Evolutionary conservation across 2,113 vertebrate species (phyloP), one percentile per base, ranked within the genome.

Genomic region (Cochlearius cochlearius): DNA sequence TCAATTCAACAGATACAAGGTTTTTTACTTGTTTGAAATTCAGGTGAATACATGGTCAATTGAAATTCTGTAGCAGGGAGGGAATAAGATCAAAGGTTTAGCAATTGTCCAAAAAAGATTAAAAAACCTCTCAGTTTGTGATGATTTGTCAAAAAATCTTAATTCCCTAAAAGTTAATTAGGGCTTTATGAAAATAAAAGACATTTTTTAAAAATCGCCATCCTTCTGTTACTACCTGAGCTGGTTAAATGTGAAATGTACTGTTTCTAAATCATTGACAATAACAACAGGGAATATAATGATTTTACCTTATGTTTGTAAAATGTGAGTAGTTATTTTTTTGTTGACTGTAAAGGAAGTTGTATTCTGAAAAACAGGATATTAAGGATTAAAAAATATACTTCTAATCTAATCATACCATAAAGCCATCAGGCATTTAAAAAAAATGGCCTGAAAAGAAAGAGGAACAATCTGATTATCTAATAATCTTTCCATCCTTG

Each of bases 291-390:
- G 41, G 32, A 88, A 90, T 73, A 69, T 88, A 95, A 96, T 94
- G 50, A 81, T 88, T 86, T 84, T 93, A 71, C 79, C 94, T 89
- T 84, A 77, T 91, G 91, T 84, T 94, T 85, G 25, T 76, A 91
- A 97, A 93, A 95, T 85, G 17, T 60, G 49, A 73, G 49, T 85
- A 88, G 21, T 38, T 95, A n/a, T 68, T 87, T 91, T 89, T 91
- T 87, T 91, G 81, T 91, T 95, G 87, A 85, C 71, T 94, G 34
- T 49, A 90, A 95, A 90, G 95, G 93, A 96, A 97, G 75, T 50
- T 0, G 13, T 43, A 88, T 63, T 86, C 75, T 74, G 72, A 73
- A 96, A 95, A 97, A 96, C 88, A 95, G 96, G 92, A 96, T 94
- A 96, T 75, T 91, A 94, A 91, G 25, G 64, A 96, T 86, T 79